Conservation (phyloP, 2,888 invertebrate species). For the Zele albiditarsus region DNA sequence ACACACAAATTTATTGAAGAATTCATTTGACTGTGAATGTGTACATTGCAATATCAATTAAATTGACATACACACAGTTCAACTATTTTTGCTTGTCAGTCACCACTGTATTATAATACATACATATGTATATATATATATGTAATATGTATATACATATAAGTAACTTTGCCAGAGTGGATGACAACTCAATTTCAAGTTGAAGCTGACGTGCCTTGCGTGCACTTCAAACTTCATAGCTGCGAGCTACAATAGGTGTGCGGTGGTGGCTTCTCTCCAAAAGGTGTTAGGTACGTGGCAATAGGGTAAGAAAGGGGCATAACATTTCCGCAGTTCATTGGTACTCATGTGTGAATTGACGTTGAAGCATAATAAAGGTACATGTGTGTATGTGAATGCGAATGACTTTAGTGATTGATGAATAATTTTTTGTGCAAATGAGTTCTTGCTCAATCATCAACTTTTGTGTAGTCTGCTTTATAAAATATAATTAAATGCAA, state of each 20-base stretch:
- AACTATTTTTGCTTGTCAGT: neutral
- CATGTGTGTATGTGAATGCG: slow-evolving; percentile 46
- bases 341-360: slow-evolving; percentile 51
- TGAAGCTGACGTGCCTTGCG: slow-evolving; percentile 68
- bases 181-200: slow-evolving; percentile 73
- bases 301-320: slow-evolving; percentile 23
- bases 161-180: slow-evolving; percentile 65
- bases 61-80: neutral
- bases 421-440: neutral
- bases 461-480: too few relatives aligned
- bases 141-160: slow-evolving; percentile 66
- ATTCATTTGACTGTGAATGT: too few relatives aligned
- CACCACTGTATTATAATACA: neutral
- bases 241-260: slow-evolving; percentile 17
- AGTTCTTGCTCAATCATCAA: neutral
- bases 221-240: slow-evolving; percentile 64
- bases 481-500: too few relatives aligned
- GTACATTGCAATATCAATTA: neutral
- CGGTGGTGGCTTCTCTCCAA: slow-evolving; percentile 21
- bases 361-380: slow-evolving; percentile 27
- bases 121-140: slow-evolving; percentile 58
- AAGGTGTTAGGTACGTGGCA: slow-evolving; percentile 27
- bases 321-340: slow-evolving; percentile 53
- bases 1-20: too few relatives aligned
- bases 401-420: slow-evolving; percentile 29